phyloP scores from a whole-genome alignment of 2,888 invertebrate genomes.

The Drosophila silvestris region DNA sequence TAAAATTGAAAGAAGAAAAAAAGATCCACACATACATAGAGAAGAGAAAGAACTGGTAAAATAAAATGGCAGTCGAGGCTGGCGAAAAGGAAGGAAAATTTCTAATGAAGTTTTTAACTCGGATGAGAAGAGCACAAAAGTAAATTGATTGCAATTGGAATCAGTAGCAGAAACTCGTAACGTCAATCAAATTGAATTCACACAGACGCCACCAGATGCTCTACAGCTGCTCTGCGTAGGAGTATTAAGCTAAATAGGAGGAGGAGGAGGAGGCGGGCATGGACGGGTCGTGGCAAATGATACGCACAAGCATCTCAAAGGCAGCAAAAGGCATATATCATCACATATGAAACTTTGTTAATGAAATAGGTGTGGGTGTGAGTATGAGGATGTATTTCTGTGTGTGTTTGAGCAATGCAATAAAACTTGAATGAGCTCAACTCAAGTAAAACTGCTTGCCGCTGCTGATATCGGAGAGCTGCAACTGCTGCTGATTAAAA shows the following conservation, averaged over 20 bases:
- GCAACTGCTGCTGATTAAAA: conserved; percentile 74
- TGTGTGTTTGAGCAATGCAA: conserved; percentile 57
- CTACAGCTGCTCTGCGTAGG: conserved; percentile 3
- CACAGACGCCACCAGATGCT: conserved; percentile 53
- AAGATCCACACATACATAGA: conserved; percentile 7
- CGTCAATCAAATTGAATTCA: conserved; percentile 81
- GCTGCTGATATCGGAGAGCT: conserved; percentile 33
- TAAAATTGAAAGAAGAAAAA: conserved; percentile 46
- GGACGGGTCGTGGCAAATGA: conserved; percentile 39
- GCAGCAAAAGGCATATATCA: conserved; percentile 71
- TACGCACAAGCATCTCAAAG: conserved; percentile 53
- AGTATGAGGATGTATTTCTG: not conserved
- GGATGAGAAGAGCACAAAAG: conserved; percentile 77
- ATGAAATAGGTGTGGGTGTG: conserved; percentile 71
- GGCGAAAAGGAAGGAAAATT: conserved; percentile 57
- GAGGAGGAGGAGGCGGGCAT: conserved; percentile 16
- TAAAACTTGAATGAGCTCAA: conserved; percentile 75
- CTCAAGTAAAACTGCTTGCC: conserved; percentile 56
- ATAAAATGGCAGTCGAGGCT: conserved; percentile 57
- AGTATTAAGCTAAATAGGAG: not conserved
- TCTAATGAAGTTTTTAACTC: conserved; percentile 81
- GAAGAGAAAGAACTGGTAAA: conserved; percentile 37
- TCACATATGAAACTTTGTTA: conserved; percentile 79
- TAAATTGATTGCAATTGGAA: conserved; percentile 81
- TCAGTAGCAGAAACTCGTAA: conserved; percentile 80